A percentile compares a stretch with the other conserved stretches of the same genome.
Evolutionary conservation across 2,113 vertebrate species (phyloP).

Genomic region (Benthochromis sp.): DNA sequence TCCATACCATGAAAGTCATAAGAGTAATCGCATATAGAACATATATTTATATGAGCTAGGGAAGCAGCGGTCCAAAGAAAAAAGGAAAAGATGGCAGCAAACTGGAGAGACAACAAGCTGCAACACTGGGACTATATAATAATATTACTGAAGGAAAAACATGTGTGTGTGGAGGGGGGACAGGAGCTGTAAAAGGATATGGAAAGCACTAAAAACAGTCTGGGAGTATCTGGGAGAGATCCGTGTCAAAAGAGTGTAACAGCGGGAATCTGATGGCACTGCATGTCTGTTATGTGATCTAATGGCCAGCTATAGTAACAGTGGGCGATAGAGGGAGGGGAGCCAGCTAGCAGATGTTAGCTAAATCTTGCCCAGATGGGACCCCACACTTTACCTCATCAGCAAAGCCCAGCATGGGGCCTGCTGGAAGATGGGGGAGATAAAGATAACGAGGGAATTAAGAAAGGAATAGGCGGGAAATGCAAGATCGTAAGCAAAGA

Average conservation of each 20-base stretch:
- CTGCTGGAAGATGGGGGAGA: not conserved
- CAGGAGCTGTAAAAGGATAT: not conserved
- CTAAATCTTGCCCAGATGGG: slow-evolving; percentile 49
- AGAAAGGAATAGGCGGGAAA: not conserved
- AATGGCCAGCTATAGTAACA: not conserved
- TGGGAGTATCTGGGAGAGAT: not conserved
- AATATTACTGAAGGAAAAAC: not conserved
- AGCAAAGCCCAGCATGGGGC: slow-evolving; percentile 2
- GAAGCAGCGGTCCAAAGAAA: not conserved
- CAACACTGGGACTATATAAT: not conserved
- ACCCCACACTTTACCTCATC: slow-evolving; percentile 25
- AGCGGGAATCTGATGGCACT: not conserved
- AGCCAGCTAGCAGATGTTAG: slow-evolving; percentile 45
- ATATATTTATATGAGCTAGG: not conserved
- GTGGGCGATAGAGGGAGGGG: not conserved
- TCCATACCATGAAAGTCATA: slow-evolving; percentile 34
- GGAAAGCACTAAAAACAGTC: not conserved
- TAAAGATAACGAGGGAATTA: not conserved
- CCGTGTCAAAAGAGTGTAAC: not conserved
- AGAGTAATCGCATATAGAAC: slow-evolving; percentile 5
- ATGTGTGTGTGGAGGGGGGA: not conserved
- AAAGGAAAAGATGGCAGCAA: not conserved
- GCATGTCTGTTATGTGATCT: not conserved
- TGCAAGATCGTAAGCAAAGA: not conserved
- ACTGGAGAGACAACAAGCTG: not conserved